Evolutionary conservation across 2,888 invertebrate species (phyloP).

Genomic region (Endomychus coccineus): DNA sequence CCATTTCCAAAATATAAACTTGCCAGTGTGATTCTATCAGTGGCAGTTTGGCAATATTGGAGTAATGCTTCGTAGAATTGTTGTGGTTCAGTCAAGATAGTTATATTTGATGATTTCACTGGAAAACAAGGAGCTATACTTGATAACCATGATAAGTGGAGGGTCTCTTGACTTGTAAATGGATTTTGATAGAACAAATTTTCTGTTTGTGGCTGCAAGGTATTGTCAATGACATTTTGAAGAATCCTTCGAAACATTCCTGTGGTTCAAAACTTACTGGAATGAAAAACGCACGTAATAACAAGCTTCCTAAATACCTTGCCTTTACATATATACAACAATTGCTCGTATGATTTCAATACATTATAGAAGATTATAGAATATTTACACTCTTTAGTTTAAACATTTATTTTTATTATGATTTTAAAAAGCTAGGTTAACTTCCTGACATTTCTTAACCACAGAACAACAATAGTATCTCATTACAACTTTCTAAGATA

Average conservation of each 20-base stretch:
- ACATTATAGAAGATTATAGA: too few species aligned
- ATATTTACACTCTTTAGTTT: too few species aligned
- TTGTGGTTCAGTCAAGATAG: conserved; percentile 66
- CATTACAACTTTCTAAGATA: too few species aligned
- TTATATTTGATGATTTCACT: conserved; percentile 58
- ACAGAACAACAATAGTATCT: too few species aligned
- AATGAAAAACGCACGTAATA: too few species aligned
- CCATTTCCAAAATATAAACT: conserved; percentile 94
- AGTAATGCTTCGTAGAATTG: conserved; percentile 70
- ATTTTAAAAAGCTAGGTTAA: too few species aligned
- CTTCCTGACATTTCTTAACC: too few species aligned
- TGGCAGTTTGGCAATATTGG: conserved; percentile 59
- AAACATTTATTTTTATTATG: too few species aligned
- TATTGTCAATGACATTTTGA: conserved; percentile 35
- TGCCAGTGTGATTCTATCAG: conserved; percentile 68
- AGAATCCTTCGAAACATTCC: conserved; percentile 39
- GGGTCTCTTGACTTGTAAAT: conserved; percentile 34
- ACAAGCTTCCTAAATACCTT: too few species aligned
- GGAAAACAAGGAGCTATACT: conserved; percentile 62
- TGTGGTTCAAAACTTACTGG: too few species aligned
- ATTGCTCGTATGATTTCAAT: too few species aligned
- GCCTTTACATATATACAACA: too few species aligned
- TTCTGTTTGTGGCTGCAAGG: conserved; percentile 29
- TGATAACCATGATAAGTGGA: conserved; percentile 50
- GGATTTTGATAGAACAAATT: conserved; percentile 30